phyloP scores from a whole-genome alignment of 2,797 vertebrate genomes.

The Calcarius lapponicus region DNA sequence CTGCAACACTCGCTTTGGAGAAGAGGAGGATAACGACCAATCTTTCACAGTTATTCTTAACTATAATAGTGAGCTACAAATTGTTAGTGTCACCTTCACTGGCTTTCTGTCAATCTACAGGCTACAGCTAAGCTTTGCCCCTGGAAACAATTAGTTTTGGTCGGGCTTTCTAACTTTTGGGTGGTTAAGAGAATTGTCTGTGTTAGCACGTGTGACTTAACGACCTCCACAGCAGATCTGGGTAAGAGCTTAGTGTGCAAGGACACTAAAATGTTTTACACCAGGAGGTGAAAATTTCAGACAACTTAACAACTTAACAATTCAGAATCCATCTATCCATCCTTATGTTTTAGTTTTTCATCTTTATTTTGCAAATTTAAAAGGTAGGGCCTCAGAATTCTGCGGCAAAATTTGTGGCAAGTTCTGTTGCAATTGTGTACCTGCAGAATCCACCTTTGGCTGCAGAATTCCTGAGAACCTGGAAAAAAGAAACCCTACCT shows the following conservation, averaged over 20 bases:
- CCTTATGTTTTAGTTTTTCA: conserved; percentile 48
- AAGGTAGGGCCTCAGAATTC: conserved; percentile 78
- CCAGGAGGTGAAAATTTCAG: background rate
- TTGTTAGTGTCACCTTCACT: conserved; percentile 56
- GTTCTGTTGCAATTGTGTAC: conserved; percentile 80
- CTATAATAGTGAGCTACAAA: conserved; percentile 10
- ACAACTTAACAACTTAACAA: background rate
- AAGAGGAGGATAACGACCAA: background rate
- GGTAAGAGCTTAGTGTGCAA: conserved; percentile 21
- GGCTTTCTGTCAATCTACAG: conserved; percentile 19
- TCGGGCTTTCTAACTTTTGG: background rate
- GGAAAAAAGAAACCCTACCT: conserved; percentile 81
- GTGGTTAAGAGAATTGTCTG: conserved; percentile 20
- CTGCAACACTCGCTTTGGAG: conserved; percentile 4
- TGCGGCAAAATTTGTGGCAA: conserved; percentile 79
- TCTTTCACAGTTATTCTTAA: conserved; percentile 19
- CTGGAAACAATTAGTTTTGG: conserved; percentile 50
- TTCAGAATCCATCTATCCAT: background rate
- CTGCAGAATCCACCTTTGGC: conserved; percentile 82
- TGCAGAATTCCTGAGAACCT: conserved; percentile 82
- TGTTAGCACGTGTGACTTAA: conserved; percentile 28
- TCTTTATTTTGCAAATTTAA: conserved; percentile 65
- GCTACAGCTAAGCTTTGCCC: conserved; percentile 21
- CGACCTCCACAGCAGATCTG: background rate
- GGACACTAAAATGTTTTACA: background rate